phyloP scores from a whole-genome alignment of 2,888 invertebrate species.

The Philereme transversata region DNA sequence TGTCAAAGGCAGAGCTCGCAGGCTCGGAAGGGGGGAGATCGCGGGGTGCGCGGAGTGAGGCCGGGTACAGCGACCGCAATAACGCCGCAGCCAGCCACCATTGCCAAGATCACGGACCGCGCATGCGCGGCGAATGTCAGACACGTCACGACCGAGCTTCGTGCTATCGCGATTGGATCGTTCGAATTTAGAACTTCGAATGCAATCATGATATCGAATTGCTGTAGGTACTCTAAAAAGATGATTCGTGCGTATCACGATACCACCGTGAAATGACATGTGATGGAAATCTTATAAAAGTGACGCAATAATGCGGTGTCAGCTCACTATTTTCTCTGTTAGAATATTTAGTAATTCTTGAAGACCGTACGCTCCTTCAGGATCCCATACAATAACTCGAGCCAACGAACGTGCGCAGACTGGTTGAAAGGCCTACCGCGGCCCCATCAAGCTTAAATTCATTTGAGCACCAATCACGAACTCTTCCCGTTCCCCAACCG shows the following conservation, averaged over 20 bases:
- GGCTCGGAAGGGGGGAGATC: constrained; percentile 40
- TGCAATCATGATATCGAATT: constrained; percentile 66
- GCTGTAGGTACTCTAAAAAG: constrained; percentile 45
- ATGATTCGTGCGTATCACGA: constrained; percentile 35
- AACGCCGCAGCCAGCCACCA: constrained; percentile 72
- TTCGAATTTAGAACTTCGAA: constrained; percentile 69
- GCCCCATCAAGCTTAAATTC: constrained; percentile 17
- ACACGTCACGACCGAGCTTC: constrained; percentile 81
- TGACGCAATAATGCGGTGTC: constrained; percentile 18
- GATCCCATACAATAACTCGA: constrained; percentile 11
- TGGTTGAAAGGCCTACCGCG: constrained; percentile 12
- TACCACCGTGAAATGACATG: constrained; percentile 31
- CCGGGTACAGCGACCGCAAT: constrained; percentile 82
- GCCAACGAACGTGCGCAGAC: constrained; percentile 11
- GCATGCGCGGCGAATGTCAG: constrained; percentile 81
- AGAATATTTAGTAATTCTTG: neutral
- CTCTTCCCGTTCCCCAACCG: constrained; percentile 66
- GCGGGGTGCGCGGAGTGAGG: constrained; percentile 40
- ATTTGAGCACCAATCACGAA: constrained; percentile 64
- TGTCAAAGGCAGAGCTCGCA: constrained; percentile 69
- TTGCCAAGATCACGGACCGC: constrained; percentile 86
- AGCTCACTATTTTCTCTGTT: neutral
- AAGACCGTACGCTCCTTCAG: neutral
- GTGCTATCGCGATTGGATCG: constrained; percentile 74
- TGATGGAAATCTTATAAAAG: constrained; percentile 27